Conservation (phyloP, 1,140 invertebrate species). For the Acromyrmex echinatior region DNA sequence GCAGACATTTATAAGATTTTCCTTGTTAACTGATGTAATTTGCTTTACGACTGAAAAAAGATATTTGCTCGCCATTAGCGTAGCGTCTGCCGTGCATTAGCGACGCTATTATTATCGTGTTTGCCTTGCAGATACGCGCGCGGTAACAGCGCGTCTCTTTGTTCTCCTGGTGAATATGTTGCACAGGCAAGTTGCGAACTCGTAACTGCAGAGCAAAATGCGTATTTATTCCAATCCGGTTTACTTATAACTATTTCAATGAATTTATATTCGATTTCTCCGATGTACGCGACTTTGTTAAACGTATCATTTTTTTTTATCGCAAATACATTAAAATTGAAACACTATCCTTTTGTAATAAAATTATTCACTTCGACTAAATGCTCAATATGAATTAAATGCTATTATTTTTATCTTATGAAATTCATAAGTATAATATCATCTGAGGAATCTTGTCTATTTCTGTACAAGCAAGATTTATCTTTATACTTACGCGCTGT, state of each 20-base stretch:
- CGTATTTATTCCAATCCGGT: slow-evolving; percentile 25
- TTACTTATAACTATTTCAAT: slow-evolving; percentile 13
- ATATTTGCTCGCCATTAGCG: slow-evolving; percentile 58
- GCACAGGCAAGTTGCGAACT: slow-evolving; percentile 1
- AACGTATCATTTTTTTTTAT: slow-evolving; percentile 1
- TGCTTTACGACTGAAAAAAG: slow-evolving; percentile 39
- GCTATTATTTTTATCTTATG: not conserved
- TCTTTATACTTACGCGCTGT: not conserved
- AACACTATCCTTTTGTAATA: not conserved
- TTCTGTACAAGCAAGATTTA: slow-evolving; percentile 10
- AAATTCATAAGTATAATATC: not conserved
- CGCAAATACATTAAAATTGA: not conserved
- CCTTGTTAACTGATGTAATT: slow-evolving; percentile 53
- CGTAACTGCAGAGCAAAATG: slow-evolving; percentile 42
- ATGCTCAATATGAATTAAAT: not conserved
- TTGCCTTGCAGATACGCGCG: slow-evolving; percentile 50
- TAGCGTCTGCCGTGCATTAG: slow-evolving; percentile 52
- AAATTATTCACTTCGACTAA: not conserved
- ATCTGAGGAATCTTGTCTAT: not conserved
- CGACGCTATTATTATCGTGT: slow-evolving; percentile 59
- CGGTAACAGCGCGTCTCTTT: slow-evolving; percentile 51
- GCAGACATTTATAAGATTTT: slow-evolving; percentile 48
- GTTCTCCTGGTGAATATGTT: slow-evolving; percentile 49
- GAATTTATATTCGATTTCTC: not conserved
- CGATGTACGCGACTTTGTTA: not conserved